Conservation (phyloP, 2,113 vertebrate genomes). For the Nothobranchius furzeri region DNA sequence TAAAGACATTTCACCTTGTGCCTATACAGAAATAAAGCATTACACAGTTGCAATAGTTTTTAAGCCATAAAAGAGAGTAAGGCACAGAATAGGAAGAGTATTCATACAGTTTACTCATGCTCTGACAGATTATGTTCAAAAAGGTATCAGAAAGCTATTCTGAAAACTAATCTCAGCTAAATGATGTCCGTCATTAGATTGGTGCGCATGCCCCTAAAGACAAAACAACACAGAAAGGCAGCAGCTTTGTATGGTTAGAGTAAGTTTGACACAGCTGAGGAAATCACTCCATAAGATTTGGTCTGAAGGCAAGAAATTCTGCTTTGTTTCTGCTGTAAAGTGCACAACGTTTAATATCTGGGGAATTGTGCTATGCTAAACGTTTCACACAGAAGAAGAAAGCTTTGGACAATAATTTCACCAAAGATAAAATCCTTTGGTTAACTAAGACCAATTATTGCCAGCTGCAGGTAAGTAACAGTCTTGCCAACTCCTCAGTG, state of each 20-base stretch:
- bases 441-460: constrained; percentile 77
- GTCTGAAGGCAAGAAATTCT: constrained; percentile 56
- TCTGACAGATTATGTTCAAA: constrained; percentile 72
- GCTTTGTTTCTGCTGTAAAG: constrained; percentile 68
- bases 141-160: constrained; percentile 77
- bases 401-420: constrained; percentile 70
- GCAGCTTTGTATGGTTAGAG: constrained; percentile 36
- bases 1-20: constrained; percentile 79
- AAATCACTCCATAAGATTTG: constrained; percentile 62
- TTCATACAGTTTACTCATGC: constrained; percentile 85
- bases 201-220: constrained; percentile 75
- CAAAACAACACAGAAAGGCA: constrained; percentile 37
- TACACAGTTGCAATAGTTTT: constrained; percentile 73
- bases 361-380: constrained; percentile 29
- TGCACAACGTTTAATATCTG: constrained; percentile 60
- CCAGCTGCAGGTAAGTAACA: constrained; percentile 57
- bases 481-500: constrained; percentile 55
- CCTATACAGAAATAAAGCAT: constrained; percentile 62
- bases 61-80: constrained; percentile 86
- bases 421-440: constrained; percentile 79
- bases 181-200: constrained; percentile 69
- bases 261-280: constrained; percentile 27
- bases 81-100: constrained; percentile 83
- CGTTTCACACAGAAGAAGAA: constrained; percentile 42
- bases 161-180: constrained; percentile 78